These are phyloP conservation scores for Sepioteuthis lessoniana DNA, from an alignment of 2,888 invertebrate genomes.

Conservation along the genomic window DNA sequence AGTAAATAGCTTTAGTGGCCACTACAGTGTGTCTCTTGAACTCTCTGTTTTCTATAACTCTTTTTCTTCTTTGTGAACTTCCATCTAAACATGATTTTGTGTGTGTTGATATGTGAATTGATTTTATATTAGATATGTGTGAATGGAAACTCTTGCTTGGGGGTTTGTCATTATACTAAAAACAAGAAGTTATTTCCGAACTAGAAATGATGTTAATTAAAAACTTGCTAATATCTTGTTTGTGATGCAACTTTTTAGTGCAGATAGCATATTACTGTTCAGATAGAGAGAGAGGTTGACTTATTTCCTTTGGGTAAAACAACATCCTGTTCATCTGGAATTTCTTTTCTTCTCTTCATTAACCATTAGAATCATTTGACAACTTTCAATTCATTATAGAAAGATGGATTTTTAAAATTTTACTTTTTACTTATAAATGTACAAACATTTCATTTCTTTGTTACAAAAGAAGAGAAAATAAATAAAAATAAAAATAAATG, in stretches of 20 bases:
- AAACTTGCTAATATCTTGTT: constrained; percentile 33
- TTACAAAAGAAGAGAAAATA: no score
- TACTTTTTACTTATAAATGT: background rate
- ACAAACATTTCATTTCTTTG: no score
- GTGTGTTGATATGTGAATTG: background rate
- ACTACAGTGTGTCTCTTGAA: background rate
- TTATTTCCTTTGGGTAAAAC: constrained; percentile 33
- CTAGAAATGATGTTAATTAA: constrained; percentile 20
- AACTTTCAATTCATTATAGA: constrained; percentile 8
- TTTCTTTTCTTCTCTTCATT: background rate
- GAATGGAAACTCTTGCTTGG: background rate
- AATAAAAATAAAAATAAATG: no score
- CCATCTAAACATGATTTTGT: background rate
- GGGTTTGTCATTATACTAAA: constrained; percentile 33
- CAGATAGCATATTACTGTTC: constrained; percentile 12
- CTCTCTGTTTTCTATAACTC: background rate
- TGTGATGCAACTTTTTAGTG: constrained; percentile 17
- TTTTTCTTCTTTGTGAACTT: background rate
- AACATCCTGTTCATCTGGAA: constrained; percentile 33
- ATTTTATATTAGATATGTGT: constrained; percentile 33
- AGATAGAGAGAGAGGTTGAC: background rate
- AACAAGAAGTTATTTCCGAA: constrained; percentile 33
- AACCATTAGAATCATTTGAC: constrained; percentile 12
- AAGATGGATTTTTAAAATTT: constrained; percentile 15
- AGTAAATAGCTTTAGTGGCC: constrained; percentile 6